These are phyloP conservation scores for Nematolebias whitei DNA, from an alignment of 2,113 vertebrate genomes.

Conservation along the genomic window DNA sequence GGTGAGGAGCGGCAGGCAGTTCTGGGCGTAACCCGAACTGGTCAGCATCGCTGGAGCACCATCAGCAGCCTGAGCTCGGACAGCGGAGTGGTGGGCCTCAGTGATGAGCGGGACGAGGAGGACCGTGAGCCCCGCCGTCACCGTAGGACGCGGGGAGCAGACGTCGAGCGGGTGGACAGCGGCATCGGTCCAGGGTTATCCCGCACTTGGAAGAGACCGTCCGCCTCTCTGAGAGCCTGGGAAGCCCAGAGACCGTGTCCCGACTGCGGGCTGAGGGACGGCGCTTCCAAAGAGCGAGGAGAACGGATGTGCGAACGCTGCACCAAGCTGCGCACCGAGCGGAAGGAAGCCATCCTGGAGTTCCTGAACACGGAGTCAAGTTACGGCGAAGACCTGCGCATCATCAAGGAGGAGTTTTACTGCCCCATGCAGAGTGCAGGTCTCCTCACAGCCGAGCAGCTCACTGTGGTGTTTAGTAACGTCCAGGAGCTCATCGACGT, in stretches of 20 bases:
- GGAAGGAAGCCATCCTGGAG: constrained; percentile 91
- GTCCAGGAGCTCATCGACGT: constrained; percentile 90
- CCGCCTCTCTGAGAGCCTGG: constrained; percentile 81
- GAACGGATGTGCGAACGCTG: constrained; percentile 88
- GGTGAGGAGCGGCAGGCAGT: constrained; percentile 76
- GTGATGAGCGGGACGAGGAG: constrained; percentile 81
- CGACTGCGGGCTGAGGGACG: constrained; percentile 87
- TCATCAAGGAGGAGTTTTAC: constrained; percentile 91
- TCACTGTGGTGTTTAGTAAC: constrained; percentile 86
- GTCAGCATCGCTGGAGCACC: constrained; percentile 88
- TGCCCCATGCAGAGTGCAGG: constrained; percentile 88
- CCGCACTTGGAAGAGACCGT: constrained; percentile 84
- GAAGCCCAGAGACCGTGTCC: constrained; percentile 86
- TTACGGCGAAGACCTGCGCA: constrained; percentile 87
- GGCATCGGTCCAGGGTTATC: constrained; percentile 86
- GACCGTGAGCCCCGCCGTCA: constrained; percentile 68
- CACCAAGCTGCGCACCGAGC: constrained; percentile 85
- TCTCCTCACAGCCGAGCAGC: constrained; percentile 86
- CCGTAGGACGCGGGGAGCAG: constrained; percentile 63
- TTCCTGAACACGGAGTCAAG: constrained; percentile 91
- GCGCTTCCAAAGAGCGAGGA: constrained; percentile 61
- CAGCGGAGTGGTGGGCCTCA: constrained; percentile 88
- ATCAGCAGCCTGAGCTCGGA: constrained; percentile 90
- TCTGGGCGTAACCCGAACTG: constrained; percentile 62
- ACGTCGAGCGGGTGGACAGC: constrained; percentile 88